These are phyloP conservation scores for Morus bassanus DNA, from an alignment of 2,797 vertebrate species.

Conservation along the genomic window DNA sequence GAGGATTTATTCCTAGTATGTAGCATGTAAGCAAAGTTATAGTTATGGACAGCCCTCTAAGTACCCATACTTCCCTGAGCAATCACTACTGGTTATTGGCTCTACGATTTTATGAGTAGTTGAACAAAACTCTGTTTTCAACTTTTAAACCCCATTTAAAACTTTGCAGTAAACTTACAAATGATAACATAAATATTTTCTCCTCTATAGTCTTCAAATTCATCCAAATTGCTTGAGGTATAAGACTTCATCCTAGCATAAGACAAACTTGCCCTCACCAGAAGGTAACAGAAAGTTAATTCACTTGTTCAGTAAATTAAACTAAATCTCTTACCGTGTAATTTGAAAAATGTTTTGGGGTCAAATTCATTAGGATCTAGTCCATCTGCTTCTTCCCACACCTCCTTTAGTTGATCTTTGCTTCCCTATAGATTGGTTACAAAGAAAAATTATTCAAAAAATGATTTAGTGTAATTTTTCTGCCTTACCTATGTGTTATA, in stretches of 20 bases:
- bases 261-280: background rate
- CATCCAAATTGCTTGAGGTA: background rate
- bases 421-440: slow-evolving; percentile 84
- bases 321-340: slow-evolving; percentile 85
- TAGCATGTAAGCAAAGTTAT: background rate
- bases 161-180: background rate
- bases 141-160: background rate
- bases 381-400: slow-evolving; percentile 97
- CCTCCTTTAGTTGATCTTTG: slow-evolving; percentile 96
- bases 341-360: slow-evolving; percentile 96
- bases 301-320: background rate
- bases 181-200: background rate
- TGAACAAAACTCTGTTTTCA: background rate
- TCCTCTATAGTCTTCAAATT: background rate
- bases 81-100: background rate
- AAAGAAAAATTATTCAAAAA: slow-evolving; percentile 45
- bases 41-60: background rate
- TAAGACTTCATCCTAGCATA: background rate
- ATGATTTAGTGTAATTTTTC: background rate
- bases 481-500: background rate
- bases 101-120: background rate
- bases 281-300: background rate
- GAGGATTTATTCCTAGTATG: background rate
- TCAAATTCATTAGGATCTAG: slow-evolving; percentile 97
- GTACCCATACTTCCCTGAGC: background rate